phyloP scores from a whole-genome alignment of 2,797 vertebrate genomes.

The Cirrhinus molitorella region DNA sequence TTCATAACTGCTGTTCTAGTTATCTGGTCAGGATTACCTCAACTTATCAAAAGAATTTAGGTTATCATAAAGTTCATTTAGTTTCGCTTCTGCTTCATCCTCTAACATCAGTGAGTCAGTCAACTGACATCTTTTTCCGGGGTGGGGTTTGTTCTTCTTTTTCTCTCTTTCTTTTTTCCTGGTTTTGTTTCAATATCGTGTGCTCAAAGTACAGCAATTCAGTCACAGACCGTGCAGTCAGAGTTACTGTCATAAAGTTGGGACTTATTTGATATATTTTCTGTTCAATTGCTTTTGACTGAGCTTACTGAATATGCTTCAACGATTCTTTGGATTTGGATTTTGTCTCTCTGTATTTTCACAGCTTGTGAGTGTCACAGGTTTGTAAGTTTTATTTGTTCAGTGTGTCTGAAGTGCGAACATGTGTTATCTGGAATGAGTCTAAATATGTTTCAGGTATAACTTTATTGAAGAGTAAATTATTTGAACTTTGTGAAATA shows the following conservation, averaged over 20 bases:
- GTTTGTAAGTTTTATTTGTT: slow-evolving; percentile 16
- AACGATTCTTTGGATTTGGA: slow-evolving; percentile 1
- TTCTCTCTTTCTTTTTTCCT: no score
- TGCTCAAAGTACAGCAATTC: background rate
- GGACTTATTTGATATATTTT: background rate
- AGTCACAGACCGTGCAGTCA: background rate
- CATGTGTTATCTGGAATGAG: background rate
- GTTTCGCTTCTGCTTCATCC: no score
- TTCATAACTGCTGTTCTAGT: no score
- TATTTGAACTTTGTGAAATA: background rate
- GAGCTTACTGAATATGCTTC: slow-evolving; percentile 7
- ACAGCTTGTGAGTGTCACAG: background rate
- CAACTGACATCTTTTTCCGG: no score
- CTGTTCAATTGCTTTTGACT: background rate
- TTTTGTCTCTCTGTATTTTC: background rate
- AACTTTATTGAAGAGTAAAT: background rate
- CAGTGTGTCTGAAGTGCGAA: no score
- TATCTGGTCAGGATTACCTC: no score
- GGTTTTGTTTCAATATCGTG: background rate
- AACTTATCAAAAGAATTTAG: no score
- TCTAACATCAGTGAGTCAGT: no score
- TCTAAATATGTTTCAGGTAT: background rate
- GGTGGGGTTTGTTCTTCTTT: no score
- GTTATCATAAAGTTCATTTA: no score
- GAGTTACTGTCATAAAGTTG: background rate